Evolutionary conservation across 2,113 vertebrate species (phyloP), one percentile per base, ranked within the genome.

Genomic region (Pitta sordida): DNA sequence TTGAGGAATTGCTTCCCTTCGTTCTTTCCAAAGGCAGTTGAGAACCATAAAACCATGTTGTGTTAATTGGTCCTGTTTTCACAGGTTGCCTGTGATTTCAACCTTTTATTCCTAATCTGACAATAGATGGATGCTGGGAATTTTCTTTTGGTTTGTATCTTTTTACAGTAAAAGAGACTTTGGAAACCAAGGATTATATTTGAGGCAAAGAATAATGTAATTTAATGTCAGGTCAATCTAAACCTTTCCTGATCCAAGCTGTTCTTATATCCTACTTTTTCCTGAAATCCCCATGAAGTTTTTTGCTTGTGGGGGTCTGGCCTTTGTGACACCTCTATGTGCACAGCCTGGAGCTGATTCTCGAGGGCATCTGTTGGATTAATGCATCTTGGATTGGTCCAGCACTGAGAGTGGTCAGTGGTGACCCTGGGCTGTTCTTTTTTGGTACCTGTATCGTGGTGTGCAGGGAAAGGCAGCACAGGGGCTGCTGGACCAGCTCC

Each of bases 361-460:
- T 20, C n/a, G 14, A 5, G 36, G 13, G 29, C 18, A 30, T 6
- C 4, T 12, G 11, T 30, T 1, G 1, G 32, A 5, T 34, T 27
- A 2, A 34, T 6, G 27, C 53, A 15, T 11, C 32, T 43, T 2
- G 2, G 10, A 43, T 63, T 60, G 6, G 26, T 58, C 20, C 55
- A 15, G 63, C 44, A 3, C 15, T 2, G 1, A 4, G 20, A 46
- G 51, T 1, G 1, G 17, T 18, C 62, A 15, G n/a, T 4, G 10
- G 13, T 15, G 78, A 26, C 37, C 53, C 56, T 46, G n/a, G 12
- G 43, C 46, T 20, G 9, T 49, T 32, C 0, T 51, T 68, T 48
- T 9, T 7, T 34, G 27, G 0, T 24, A 0, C 4, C 36, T n/a
- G 13, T 43, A 26, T 8, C 0, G 0, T 3, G 13, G 26, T 1